Evolutionary conservation across 2,113 vertebrate genomes (phyloP), one percentile per base, ranked within the genome.

Genomic region (Gyps fulvus): DNA sequence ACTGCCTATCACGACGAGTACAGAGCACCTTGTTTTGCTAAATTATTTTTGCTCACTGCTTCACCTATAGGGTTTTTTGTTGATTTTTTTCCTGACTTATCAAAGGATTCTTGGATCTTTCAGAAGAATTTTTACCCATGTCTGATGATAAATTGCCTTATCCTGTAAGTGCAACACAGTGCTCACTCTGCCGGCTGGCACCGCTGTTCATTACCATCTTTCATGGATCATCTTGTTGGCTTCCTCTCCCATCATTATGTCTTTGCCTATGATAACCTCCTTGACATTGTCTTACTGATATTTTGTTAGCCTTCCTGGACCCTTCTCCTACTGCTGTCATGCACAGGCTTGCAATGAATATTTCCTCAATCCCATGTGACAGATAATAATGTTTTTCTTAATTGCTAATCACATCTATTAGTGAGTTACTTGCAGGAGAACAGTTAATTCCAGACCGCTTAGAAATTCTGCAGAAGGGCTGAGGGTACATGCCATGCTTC

Each of bases 301-400:
- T 79, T 91, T 92, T 63, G 91, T 90, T 63, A 87, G 78, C 61
- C 86, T 72, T 84, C 42, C 70, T 77, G 86, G 92, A 57, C 77
- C 42, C 54, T 89, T 93, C 81, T 83, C 69, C 69, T 90, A 13
- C 63, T 26, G 47, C 85, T 93, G 71, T 79, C 87, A 91, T 0
- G 0, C 91, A 36, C 57, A 83, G 78, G 57, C 66, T 94, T 71
- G 57, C 83, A 59, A 73, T 16, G 81, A 96, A 92, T 88, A 91
- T 92, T 95, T 95, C 88, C 81, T 94, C 86, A 52, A 59, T 82
- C 90, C 87, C 91, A 57, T 73, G 81, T 69, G 94, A 94, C 81
- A 84, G 93, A 93, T 91, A 97, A 94, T 95, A 95, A 97, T 95
- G 89, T 94, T 97, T 96, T 96, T 94, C 91, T 96, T 97, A 97